Conservation (phyloP, 1,140 invertebrate species). For the Leptopilina boulardi region DNA sequence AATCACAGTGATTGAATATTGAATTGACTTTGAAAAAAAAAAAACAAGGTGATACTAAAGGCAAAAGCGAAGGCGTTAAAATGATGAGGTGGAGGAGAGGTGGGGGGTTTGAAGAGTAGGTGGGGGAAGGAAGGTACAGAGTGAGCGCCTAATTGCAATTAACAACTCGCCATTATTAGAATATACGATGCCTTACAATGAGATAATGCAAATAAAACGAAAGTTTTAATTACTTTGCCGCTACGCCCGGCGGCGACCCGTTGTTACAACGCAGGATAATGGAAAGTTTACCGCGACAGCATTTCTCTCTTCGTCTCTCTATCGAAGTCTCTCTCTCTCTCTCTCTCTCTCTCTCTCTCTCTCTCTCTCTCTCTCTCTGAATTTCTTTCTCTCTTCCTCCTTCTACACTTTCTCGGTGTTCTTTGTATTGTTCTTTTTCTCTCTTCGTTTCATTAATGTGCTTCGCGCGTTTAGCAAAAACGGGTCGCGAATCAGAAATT, state of each 20-base stretch:
- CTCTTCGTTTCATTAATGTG: constrained; percentile 46
- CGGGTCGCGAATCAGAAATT: constrained; percentile 22
- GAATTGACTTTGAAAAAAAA: neutral
- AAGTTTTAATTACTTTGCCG: constrained; percentile 76
- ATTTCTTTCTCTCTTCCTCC: constrained; percentile 31
- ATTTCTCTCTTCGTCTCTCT: constrained; percentile 45
- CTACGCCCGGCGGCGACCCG: constrained; percentile 66
- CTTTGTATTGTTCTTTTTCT: constrained; percentile 49
- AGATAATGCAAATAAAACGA: constrained; percentile 76
- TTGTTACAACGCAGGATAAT: constrained; percentile 71
- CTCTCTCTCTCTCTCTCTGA: constrained; percentile 12
- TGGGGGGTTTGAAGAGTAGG: constrained; percentile 21
- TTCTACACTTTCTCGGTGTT: neutral
- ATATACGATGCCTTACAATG: constrained; percentile 75
- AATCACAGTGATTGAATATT: neutral
- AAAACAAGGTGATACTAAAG: constrained; percentile 1
- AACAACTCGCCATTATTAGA: constrained; percentile 76
- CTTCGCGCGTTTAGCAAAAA: constrained; percentile 37
- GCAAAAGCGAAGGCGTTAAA: constrained; percentile 34
- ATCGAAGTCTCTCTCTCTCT: constrained; percentile 38
- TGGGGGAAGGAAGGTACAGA: constrained; percentile 52
- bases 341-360: constrained; percentile 31
- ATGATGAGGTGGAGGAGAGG: constrained; percentile 19
- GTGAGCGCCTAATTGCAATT: constrained; percentile 74
- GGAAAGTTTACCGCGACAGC: constrained; percentile 72